Evolutionary conservation across 2,797 vertebrate species (phyloP).

Genomic region (Sebastes variabilis): DNA sequence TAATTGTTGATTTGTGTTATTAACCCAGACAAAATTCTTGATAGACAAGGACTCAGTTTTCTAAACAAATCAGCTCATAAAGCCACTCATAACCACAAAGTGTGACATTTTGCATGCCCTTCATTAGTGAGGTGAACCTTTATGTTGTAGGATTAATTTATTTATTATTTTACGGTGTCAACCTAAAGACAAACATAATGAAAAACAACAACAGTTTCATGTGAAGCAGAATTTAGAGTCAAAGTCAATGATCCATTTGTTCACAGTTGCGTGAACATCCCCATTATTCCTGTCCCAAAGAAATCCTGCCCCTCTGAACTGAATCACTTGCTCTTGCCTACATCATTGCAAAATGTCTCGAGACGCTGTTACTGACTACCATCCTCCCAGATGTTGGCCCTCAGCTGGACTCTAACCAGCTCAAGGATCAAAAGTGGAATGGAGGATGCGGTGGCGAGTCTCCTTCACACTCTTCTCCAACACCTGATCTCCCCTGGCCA

Average conservation of each 20-base stretch:
- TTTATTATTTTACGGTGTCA: not conserved
- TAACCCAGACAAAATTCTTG: not conserved
- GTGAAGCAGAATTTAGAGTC: not conserved
- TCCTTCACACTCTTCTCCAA: not conserved
- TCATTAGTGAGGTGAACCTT: not conserved
- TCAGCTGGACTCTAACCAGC: not conserved
- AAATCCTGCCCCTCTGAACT: no score
- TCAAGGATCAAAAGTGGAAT: not conserved
- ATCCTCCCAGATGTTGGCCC: not conserved
- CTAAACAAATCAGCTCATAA: not conserved
- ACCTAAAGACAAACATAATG: not conserved
- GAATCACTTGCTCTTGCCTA: not conserved
- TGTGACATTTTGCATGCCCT: not conserved
- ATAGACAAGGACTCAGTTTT: not conserved
- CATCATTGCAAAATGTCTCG: not conserved
- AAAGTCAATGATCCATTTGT: not conserved
- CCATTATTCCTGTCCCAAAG: no score
- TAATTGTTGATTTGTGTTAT: not conserved
- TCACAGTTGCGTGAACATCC: not conserved
- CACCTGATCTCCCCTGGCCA: not conserved
- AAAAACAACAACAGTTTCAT: not conserved
- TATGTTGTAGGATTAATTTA: not conserved
- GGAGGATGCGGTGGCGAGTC: not conserved
- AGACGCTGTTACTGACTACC: not conserved
- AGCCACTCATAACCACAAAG: not conserved